A percentile compares a stretch with the other conserved stretches of the same genome.
Evolutionary conservation across 1,140 invertebrate genomes (phyloP).

Genomic region (Heliconius eleuchia): DNA sequence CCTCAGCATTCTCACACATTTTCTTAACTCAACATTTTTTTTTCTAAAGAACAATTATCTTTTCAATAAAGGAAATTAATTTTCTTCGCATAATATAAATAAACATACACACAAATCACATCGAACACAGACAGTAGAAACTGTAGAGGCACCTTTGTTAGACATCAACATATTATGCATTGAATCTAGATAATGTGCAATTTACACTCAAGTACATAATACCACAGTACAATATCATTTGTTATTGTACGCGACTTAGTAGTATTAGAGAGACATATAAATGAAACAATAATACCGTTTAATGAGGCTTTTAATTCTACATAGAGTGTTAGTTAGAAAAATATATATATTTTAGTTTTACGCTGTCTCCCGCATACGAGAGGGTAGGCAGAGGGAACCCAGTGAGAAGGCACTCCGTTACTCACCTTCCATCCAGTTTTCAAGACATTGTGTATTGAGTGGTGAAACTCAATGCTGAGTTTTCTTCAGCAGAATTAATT

Average conservation of each 20-base stretch:
- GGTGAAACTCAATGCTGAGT: too few relatives aligned
- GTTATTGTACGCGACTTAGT: neutral
- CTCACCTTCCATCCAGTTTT: too few relatives aligned
- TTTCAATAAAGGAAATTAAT: neutral
- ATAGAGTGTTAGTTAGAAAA: too few relatives aligned
- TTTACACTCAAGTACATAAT: conserved; percentile 5
- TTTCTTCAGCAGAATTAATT: too few relatives aligned
- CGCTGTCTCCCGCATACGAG: too few relatives aligned
- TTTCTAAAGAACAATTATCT: too few relatives aligned
- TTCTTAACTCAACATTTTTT: too few relatives aligned
- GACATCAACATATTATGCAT: neutral
- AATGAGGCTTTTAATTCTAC: neutral
- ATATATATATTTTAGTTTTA: too few relatives aligned
- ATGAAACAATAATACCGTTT: neutral
- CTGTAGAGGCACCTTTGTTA: neutral
- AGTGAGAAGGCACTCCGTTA: too few relatives aligned
- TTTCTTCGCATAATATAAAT: neutral
- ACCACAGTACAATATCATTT: neutral
- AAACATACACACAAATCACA: neutral
- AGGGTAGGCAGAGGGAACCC: too few relatives aligned
- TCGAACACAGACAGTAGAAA: neutral
- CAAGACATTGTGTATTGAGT: too few relatives aligned
- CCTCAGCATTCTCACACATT: too few relatives aligned
- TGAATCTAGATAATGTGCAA: conserved; percentile 1
- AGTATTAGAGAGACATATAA: neutral